These are phyloP conservation scores for Tricholaema leucomelas DNA, from an alignment of 2,113 vertebrate species.

Conservation along the genomic window DNA sequence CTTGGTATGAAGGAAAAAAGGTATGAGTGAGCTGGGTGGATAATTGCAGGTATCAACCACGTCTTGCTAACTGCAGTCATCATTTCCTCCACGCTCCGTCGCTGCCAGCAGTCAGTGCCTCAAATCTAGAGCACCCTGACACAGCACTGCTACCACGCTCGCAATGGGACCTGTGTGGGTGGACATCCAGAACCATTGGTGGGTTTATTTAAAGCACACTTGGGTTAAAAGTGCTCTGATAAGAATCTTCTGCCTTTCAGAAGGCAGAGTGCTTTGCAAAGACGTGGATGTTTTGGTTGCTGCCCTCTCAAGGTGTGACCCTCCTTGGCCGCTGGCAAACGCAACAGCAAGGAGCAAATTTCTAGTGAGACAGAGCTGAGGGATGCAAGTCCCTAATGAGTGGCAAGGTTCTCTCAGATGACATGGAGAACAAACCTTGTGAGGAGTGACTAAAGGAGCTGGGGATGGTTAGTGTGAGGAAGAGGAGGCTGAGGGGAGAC, in stretches of 20 bases:
- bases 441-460: too few relatives aligned
- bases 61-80: accelerated
- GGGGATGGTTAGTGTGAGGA: too few relatives aligned
- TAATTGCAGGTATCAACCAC: neutral
- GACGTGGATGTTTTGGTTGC: accelerated
- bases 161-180: neutral
- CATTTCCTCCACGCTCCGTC: neutral
- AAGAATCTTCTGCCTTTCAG: neutral
- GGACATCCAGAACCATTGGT: neutral
- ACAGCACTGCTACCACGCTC: neutral
- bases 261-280: neutral
- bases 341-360: neutral
- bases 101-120: neutral
- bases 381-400: neutral
- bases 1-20: accelerated
- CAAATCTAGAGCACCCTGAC: neutral
- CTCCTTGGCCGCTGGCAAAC: neutral
- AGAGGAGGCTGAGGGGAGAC: too few relatives aligned
- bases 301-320: neutral
- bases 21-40: accelerated
- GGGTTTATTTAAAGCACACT: neutral
- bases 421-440: too few relatives aligned
- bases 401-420: neutral
- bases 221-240: neutral
- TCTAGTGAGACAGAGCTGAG: neutral